Evolutionary conservation across 1,140 invertebrate species (phyloP), one percentile per base, ranked within the genome.

Genomic region (Drosophila lini): DNA sequence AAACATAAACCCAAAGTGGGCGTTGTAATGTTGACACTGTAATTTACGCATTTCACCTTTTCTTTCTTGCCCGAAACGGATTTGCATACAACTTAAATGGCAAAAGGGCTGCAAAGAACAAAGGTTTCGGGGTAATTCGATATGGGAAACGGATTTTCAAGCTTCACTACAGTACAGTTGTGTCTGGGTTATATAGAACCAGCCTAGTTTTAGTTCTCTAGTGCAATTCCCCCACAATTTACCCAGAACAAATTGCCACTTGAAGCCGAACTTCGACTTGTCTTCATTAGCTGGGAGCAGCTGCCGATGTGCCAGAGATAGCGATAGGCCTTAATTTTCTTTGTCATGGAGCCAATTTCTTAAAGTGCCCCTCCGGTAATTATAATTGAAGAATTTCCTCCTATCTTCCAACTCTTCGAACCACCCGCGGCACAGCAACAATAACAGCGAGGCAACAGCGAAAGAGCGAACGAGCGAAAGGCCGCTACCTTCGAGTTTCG

Each of bases 21-120:
- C 85, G 84, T 75, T 88, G 85, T 88, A 88, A 88, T 88, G 84
- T 88, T 88, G 84, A 88, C 84, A 88, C 84, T 88, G 84, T 88
- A 88, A 88, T 88, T 88, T 88, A 88, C 84, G 84, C 84, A 84
- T 88, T 89, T 84, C 84, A 65, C 78, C 65, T 88, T 80, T 88
- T 81, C 38, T 64, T 70, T 67, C 5, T 11, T 22, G 8, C 11
- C 44, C 19, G 11, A 45, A 59, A 48, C 41, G 64, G 73, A 89
- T 88, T 88, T 89, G 78, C 83, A 90, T 89, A 80, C 61, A 61
- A 52, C 57, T 68, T 70, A 53, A 64, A 76, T 79, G 67, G 68
- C 22, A 8, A 83, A 88, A 78, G 80, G 73, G 76, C 84, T 75
- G 58, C 53, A 28, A 28, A 68, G 28, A 63, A 48, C 84, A 48